Conservation (phyloP, 1,140 invertebrate species). For the Danaus melanippus region DNA sequence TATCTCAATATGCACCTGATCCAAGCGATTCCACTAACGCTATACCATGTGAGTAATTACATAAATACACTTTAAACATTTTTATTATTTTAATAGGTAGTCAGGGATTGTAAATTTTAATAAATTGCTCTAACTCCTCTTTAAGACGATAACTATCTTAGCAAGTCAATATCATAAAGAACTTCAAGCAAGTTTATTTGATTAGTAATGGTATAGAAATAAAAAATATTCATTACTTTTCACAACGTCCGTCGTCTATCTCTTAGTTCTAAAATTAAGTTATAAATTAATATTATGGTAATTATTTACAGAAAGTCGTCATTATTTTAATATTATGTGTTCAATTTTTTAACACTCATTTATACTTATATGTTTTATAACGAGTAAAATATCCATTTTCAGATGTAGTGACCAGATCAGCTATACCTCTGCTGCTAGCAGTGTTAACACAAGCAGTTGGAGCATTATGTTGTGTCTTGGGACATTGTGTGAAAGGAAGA, state of each 20-base stretch:
- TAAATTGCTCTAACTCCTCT: too few relatives aligned
- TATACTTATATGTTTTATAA: background rate
- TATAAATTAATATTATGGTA: too few relatives aligned
- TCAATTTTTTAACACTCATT: background rate
- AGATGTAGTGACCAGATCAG: constrained; percentile 82
- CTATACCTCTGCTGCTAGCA: constrained; percentile 78
- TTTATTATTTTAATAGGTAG: background rate
- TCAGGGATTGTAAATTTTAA: background rate
- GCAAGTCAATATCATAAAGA: too few relatives aligned
- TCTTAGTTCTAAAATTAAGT: too few relatives aligned
- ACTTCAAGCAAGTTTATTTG: too few relatives aligned
- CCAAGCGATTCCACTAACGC: constrained; percentile 89
- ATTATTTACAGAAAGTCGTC: too few relatives aligned
- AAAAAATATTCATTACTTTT: too few relatives aligned
- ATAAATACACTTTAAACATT: constrained; percentile 9
- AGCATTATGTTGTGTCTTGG: constrained; percentile 77
- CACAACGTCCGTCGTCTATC: too few relatives aligned
- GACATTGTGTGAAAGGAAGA: constrained; percentile 75
- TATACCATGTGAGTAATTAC: constrained; percentile 85
- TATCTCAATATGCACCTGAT: constrained; percentile 88
- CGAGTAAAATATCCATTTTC: constrained; percentile 39
- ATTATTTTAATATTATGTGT: background rate
- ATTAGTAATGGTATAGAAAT: too few relatives aligned
- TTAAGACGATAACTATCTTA: too few relatives aligned
- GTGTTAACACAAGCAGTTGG: constrained; percentile 76